Base-by-base conservation (phyloP, 2,888 invertebrate species). In the Eledone cirrhosa region DNA sequence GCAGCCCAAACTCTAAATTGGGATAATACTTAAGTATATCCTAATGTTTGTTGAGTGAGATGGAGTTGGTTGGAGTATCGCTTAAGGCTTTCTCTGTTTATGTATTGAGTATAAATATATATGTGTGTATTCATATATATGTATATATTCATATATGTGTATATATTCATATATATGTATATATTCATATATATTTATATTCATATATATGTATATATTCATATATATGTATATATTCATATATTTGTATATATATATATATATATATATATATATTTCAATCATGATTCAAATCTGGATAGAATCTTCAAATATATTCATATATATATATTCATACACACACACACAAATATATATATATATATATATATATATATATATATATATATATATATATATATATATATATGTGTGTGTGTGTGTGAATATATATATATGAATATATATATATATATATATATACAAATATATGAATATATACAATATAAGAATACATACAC, bases 331-430 rank as follows among this genome's bases (percentile, higher is more conserved):
- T 53, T 16, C 19, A 53, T 53, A 53, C 19, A 53, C 19, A 19
- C 19, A 19, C 53, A 19, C 19, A 53, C 19, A 53, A 16, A 53
- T 53, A 53, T 53, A 19, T 53, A 19, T 53, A 53, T 53, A 53
- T 53, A 53, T 53, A 53, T 53, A 53, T 53, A 19, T 53, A 53
- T 53, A 19, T 53, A 53, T 53, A 53, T 53, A 53, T 53, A 19
- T 53, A 53, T 53, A 53, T 53, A 53, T 53, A 53, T 53, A 19
- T 53, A 53, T 53, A 53, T 53, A 53, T 53, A 53, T 53, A 53
- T 53, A 19, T 13, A 19, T 53, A 19, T 53, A 53, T 53, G 19
- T 53, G 19, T 53, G 19, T 53, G 53, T 53, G 53, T 53, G 53
- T 53, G 19, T 53, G 19, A 16, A 53, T 53, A 53, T 53, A 53